phyloP scores from a whole-genome alignment of 2,888 invertebrate species.

The Nomada hirtipes region DNA sequence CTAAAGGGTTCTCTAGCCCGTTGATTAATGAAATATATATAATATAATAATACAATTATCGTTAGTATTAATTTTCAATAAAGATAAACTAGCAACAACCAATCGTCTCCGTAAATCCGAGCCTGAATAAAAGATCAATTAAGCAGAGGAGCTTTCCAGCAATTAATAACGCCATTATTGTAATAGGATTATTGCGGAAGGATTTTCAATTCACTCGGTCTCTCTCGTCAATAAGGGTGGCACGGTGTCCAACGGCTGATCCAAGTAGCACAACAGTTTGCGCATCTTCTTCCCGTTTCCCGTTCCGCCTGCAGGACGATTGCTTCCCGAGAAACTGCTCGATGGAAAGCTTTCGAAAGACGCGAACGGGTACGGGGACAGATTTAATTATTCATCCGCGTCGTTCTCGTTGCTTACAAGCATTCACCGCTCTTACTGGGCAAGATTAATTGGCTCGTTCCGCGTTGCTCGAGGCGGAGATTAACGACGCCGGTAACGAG shows the following conservation, averaged over 20 bases:
- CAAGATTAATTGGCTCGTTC: slow-evolving; percentile 60
- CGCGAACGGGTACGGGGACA: slow-evolving; percentile 33
- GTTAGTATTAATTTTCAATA: too few species aligned
- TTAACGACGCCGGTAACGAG: slow-evolving; percentile 53
- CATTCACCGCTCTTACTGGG: slow-evolving; percentile 23
- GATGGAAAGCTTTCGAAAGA: slow-evolving; percentile 27
- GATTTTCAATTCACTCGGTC: background rate
- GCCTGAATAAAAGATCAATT: too few species aligned
- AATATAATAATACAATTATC: too few species aligned
- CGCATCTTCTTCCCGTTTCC: slow-evolving; percentile 2
- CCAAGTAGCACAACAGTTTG: background rate
- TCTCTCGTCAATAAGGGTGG: slow-evolving; percentile 34
- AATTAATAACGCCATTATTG: slow-evolving; percentile 43
- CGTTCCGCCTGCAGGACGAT: background rate
- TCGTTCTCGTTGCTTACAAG: slow-evolving; percentile 44
- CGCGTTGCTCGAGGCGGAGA: slow-evolving; percentile 43
- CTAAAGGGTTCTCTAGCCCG: too few species aligned
- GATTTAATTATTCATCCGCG: slow-evolving; percentile 62
- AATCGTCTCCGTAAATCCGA: too few species aligned
- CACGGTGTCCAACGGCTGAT: background rate
- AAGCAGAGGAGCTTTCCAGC: background rate
- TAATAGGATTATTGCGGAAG: background rate
- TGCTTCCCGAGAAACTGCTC: slow-evolving; percentile 9
- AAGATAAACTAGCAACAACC: too few species aligned
- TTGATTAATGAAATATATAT: too few species aligned